These are phyloP conservation scores for Umimayanthus chanpuru DNA, from an alignment of 92 coral and sea anemone species.

Conservation along the genomic window DNA sequence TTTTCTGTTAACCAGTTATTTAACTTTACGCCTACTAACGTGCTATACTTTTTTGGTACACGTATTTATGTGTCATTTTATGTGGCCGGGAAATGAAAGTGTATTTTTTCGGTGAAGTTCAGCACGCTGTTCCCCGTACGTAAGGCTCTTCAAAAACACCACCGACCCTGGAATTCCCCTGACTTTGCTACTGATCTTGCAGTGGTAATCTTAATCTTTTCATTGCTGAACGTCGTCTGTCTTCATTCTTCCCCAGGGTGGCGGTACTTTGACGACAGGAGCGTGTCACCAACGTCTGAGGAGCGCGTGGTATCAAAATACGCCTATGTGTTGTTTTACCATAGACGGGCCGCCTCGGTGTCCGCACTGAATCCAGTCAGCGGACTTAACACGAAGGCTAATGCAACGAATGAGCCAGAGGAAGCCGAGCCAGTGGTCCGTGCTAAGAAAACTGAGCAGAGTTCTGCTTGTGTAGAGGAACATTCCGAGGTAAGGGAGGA, in stretches of 20 bases:
- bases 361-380: background rate
- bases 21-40: too few relatives aligned
- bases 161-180: too few relatives aligned
- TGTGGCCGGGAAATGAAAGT: too few relatives aligned
- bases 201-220: background rate
- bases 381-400: background rate
- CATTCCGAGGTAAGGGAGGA: constrained; percentile 2
- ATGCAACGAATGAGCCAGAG: constrained; percentile 10
- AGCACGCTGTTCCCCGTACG: too few relatives aligned
- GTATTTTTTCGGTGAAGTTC: too few relatives aligned
- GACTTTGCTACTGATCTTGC: too few relatives aligned
- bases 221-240: background rate
- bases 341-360: constrained; percentile 58
- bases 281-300: constrained; percentile 69
- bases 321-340: constrained; percentile 95
- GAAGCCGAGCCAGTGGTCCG: constrained; percentile 11
- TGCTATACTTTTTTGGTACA: too few relatives aligned
- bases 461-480: background rate
- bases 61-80: too few relatives aligned
- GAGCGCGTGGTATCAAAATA: constrained; percentile 75
- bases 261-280: constrained; percentile 91
- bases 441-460: background rate
- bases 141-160: too few relatives aligned
- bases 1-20: too few relatives aligned
- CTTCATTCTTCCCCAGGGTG: constrained; percentile 62